A percentile compares a stretch with the other conserved stretches of the same genome.
phyloP scores from a whole-genome alignment of 2,113 vertebrate genomes.

The Gopherus evgoodei region DNA sequence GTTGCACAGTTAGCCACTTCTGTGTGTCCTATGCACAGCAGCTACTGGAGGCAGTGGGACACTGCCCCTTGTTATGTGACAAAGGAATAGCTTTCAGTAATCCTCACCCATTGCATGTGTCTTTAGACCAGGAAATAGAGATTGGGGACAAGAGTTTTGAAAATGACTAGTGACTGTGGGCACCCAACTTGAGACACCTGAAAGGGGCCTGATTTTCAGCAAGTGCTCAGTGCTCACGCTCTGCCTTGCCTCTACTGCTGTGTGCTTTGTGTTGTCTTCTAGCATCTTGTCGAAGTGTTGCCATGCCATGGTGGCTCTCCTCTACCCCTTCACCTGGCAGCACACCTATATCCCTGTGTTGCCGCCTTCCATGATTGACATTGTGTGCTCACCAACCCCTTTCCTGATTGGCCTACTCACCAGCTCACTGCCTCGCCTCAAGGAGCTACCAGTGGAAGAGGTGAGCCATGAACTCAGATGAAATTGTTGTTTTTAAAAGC shows the following conservation, averaged over 20 bases:
- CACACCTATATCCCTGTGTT: constrained; percentile 95
- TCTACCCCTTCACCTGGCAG: constrained; percentile 91
- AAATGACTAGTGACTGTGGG: not conserved
- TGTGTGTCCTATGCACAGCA: not conserved
- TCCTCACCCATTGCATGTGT: not conserved
- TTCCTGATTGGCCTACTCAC: constrained; percentile 95
- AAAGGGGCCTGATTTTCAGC: not conserved
- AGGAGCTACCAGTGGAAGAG: constrained; percentile 92
- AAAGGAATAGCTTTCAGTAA: not conserved
- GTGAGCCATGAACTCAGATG: constrained; percentile 64
- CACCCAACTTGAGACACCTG: not conserved
- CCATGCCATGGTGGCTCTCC: constrained; percentile 85
- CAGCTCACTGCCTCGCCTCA: constrained; percentile 88
- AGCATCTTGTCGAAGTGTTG: constrained; percentile 93
- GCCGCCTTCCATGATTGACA: constrained; percentile 94
- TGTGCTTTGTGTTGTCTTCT: constrained; percentile 26
- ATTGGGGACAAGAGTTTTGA: not conserved
- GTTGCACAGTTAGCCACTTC: not conserved
- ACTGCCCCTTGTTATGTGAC: not conserved
- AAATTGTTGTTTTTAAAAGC: accelerated
- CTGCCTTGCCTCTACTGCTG: not conserved
- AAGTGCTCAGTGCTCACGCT: not conserved
- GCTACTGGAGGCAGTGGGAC: not conserved
- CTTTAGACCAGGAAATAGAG: not conserved
- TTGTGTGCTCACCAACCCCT: constrained; percentile 94